These are phyloP conservation scores for Myripristis jacobus DNA, from an alignment of 2,797 vertebrate genomes.

Conservation along the genomic window DNA sequence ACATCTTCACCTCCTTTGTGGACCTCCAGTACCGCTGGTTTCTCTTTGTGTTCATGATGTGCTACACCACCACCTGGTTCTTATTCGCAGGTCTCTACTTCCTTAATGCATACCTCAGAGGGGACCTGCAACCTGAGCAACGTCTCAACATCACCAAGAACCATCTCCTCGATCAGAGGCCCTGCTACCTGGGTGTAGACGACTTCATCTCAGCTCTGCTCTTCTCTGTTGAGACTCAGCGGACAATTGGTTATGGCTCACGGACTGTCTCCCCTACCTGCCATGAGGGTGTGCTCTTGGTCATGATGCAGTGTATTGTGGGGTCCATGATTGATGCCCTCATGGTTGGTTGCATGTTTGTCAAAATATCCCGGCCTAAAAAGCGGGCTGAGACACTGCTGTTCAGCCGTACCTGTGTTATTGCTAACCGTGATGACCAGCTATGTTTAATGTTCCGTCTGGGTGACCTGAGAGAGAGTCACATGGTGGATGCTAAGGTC, in stretches of 20 bases:
- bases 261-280: conserved; percentile 43
- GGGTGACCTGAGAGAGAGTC: conserved; percentile 53
- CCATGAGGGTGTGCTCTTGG: conserved; percentile 47
- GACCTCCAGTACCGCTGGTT: conserved; percentile 58
- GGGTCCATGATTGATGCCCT: conserved; percentile 62
- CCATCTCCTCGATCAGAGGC: background rate
- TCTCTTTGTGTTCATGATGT: conserved; percentile 58
- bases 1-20: conserved; percentile 57
- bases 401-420: conserved; percentile 51
- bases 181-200: conserved; percentile 49
- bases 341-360: conserved; percentile 62
- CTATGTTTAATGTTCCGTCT: conserved; percentile 53
- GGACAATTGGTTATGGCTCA: conserved; percentile 59
- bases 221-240: conserved; percentile 61
- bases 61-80: conserved; percentile 56
- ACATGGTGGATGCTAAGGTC: conserved; percentile 55
- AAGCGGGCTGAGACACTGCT: conserved; percentile 54
- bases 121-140: conserved; percentile 30
- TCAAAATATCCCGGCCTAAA: conserved; percentile 59
- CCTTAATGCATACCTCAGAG: conserved; percentile 32
- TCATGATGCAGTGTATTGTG: conserved; percentile 57
- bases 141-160: background rate
- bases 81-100: conserved; percentile 57
- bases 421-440: conserved; percentile 52
- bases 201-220: conserved; percentile 52